phyloP scores from a whole-genome alignment of 2,113 vertebrate genomes.

The Leuciscus idus region DNA sequence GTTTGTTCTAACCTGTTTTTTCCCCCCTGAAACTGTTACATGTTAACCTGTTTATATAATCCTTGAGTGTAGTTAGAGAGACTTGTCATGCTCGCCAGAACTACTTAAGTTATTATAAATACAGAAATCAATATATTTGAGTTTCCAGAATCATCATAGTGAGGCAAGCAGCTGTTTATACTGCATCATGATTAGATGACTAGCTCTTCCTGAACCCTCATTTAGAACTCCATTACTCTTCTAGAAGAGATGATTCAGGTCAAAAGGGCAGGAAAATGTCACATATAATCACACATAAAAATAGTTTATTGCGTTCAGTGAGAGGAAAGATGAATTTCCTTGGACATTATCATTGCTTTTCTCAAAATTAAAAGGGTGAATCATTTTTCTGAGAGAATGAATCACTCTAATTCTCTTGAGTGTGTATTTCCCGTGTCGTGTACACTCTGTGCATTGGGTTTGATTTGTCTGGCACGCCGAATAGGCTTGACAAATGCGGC shows the following conservation, averaged over 20 bases:
- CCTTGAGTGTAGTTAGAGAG: background rate
- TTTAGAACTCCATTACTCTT: background rate
- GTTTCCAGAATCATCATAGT: background rate
- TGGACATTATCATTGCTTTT: slow-evolving; percentile 35
- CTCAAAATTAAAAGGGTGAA: slow-evolving; percentile 45
- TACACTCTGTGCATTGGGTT: slow-evolving; percentile 12
- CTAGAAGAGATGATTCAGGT: background rate
- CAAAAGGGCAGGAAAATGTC: slow-evolving; percentile 11
- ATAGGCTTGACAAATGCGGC: background rate
- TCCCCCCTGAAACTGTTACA: background rate
- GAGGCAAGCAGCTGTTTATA: background rate
- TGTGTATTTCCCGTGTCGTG: slow-evolving; percentile 8
- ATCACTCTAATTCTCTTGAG: slow-evolving; percentile 28
- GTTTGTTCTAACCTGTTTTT: background rate
- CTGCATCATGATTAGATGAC: background rate
- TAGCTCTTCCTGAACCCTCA: background rate
- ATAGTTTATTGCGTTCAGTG: background rate
- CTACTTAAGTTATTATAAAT: background rate
- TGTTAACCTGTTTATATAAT: background rate
- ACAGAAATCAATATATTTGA: background rate
- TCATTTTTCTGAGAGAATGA: slow-evolving; percentile 41
- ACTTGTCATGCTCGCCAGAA: background rate
- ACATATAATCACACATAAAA: background rate
- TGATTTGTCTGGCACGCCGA: slow-evolving; percentile 34
- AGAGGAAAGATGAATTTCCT: slow-evolving; percentile 25